Base-by-base conservation (phyloP, 53 echinoderm and acorn worm species). In the Patiria pectinifera region DNA sequence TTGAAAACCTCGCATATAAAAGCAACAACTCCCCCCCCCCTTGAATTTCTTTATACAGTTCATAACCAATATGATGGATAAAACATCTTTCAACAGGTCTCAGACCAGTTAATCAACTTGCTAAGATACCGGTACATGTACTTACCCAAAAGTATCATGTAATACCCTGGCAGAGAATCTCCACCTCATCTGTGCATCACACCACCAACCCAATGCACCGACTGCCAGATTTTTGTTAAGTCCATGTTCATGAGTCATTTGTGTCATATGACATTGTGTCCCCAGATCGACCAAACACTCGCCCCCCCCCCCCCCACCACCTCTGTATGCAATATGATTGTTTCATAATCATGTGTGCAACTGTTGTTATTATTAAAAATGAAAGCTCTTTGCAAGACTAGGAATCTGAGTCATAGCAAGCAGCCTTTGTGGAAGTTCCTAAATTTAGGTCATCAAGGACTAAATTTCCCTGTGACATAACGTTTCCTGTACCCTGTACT, bases 331-430 rank as follows among this genome's bases (percentile, higher is more conserved):
- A 82, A 35, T 45, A 53, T 53, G 53, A 78, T 22, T 78, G 21
- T 78, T 78, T 78, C 79, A 78, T 78, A 78, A 45, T 14, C 45
- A 78, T 5, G 24, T 74, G 74, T 74, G 4, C 74, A 74, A 66
- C 66, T 10, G 2, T 74, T 74, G 4, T 74, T 9, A 74, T 22
- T 3, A 24, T n/a, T n/a, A 25, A 24, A 74, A 74, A 23, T 74
- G 2, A 15, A 80, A 82, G 59, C 82, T 46, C n/a, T 10, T 13
- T 21, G 23, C 5, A 22, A 82, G 46, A 35, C 79, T 45, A 82
- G 48, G 82, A 58, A 59, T n/a, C 82, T 82, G 45, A 82, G 58
- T 82, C 82, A 82, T 21, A 45, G 59, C 82, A 58, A 53, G 82
- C 43, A 15, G 80, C 48, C 13, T 11, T 18, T 44, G 43, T 80